Base-by-base conservation (phyloP, 2,888 invertebrate genomes). In the Gasteruption jaculator region DNA sequence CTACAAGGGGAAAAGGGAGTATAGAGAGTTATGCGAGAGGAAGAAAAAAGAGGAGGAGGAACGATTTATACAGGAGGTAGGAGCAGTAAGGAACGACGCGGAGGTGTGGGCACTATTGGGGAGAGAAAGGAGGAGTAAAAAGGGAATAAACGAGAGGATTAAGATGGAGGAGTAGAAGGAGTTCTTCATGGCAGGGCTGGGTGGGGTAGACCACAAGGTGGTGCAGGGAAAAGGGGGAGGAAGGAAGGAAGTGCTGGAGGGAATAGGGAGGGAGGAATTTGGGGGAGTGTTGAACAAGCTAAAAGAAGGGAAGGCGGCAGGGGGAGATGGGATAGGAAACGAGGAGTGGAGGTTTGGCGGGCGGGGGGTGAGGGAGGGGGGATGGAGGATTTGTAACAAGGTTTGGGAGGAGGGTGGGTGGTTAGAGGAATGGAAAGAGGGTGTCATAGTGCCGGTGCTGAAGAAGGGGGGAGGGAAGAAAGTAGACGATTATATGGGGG, bases 101-200 rank as follows among this genome's bases (percentile, higher is more conserved):
- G n/a, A n/a, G n/a, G n/a, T n/a, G n/a, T n/a, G n/a, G n/a, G n/a
- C n/a, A n/a, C n/a, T n/a, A 24, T 6, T 8, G 21, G 22, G 38
- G 49, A 41, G 43, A 41, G 41, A 36, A 34, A 32, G 36, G 32
- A 35, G 45, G 24, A 21, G 30, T 37, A 34, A 36, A 25, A 43
- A 38, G 39, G 43, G 36, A 40, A 46, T 38, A 43, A 45, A 38
- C 38, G 32, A 33, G 37, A 45, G 38, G 38, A 25, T 7, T n/a
- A 25, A 15, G 21, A 18, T 15, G 33, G 12, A 32, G 7, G 30
- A 29, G 12, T 29, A 11, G 12, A 29, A 29, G 12, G 30, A 11
- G 7, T 11, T n/a, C 12, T 29, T 29, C 8, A 29, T 29, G 30
- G 12, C n/a, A 7, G n/a, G 8, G 11, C 7, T 29, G 12, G 10